Evolutionary conservation across 1,140 invertebrate genomes (phyloP).

Genomic region (Magallana gigas): DNA sequence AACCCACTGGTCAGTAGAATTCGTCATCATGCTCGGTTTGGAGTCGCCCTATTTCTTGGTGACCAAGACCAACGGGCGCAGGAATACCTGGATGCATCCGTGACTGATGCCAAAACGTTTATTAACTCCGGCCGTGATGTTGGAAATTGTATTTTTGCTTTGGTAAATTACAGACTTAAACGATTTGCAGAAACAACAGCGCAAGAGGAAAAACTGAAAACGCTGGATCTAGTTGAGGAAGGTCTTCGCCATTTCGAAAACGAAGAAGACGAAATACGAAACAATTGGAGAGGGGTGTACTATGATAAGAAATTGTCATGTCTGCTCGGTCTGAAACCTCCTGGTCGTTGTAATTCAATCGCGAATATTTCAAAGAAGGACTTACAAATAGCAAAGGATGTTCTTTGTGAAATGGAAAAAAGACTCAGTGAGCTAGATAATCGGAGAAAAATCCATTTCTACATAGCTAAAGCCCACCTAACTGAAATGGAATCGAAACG

Average conservation of each 20-base stretch:
- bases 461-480: not conserved
- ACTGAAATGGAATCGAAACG: not conserved
- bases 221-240: slow-evolving; percentile 23
- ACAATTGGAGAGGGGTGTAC: slow-evolving; percentile 41
- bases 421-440: not conserved
- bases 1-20: slow-evolving; percentile 37
- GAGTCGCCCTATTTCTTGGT: slow-evolving; percentile 34
- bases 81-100: slow-evolving; percentile 20
- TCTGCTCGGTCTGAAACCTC: slow-evolving; percentile 31
- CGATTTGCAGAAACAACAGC: not conserved
- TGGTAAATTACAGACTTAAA: slow-evolving; percentile 41
- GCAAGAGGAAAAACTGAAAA: not conserved
- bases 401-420: slow-evolving; percentile 35
- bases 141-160: slow-evolving; percentile 46
- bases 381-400: slow-evolving; percentile 1
- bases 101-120: slow-evolving; percentile 28
- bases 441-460: slow-evolving; percentile 37
- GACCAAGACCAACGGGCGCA: not conserved
- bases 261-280: slow-evolving; percentile 18
- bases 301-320: slow-evolving; percentile 42
- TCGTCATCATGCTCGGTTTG: slow-evolving; percentile 28
- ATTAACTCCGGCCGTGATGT: not conserved
- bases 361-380: slow-evolving; percentile 28
- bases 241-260: slow-evolving; percentile 23
- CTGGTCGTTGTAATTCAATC: not conserved